Conservation (phyloP, 1,140 invertebrate genomes). For the Temnothorax nylanderi region DNA sequence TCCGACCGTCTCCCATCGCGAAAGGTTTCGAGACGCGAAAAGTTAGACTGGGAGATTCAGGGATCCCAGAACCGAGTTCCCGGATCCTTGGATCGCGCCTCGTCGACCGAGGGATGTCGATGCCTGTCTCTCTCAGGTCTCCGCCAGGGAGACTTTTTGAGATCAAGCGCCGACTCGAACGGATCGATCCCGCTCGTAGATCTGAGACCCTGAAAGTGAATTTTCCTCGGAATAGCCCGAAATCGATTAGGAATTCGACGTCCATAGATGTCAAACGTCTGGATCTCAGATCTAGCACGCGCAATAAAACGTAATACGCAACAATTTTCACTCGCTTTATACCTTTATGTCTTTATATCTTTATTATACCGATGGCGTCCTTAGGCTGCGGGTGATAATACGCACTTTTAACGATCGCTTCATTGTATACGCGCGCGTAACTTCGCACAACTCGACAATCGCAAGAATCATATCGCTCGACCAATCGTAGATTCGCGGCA, state of each 20-base stretch:
- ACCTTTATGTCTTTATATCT: too few species aligned
- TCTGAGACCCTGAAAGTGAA: background rate
- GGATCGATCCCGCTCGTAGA: background rate
- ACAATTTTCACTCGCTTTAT: slow-evolving; percentile 18
- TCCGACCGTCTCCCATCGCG: too few species aligned
- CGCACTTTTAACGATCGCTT: slow-evolving; percentile 28
- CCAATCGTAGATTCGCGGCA: slow-evolving; percentile 16
- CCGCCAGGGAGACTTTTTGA: background rate
- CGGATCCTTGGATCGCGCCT: background rate
- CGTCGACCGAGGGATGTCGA: background rate
- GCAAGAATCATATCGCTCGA: background rate
- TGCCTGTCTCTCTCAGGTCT: background rate
- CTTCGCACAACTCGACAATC: background rate
- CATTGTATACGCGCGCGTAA: background rate
- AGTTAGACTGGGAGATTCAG: background rate
- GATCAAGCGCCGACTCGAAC: background rate
- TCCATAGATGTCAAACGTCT: background rate
- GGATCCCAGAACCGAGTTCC: background rate
- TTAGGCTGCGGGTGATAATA: slow-evolving; percentile 42
- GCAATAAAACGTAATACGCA: background rate
- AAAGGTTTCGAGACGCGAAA: background rate
- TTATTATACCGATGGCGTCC: background rate
- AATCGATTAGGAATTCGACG: background rate
- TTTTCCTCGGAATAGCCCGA: background rate
- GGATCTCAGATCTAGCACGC: slow-evolving; percentile 9